Evolutionary conservation across 23 tunicate species (phyloP), one percentile per base, ranked within the genome.

Genomic region (Trididemnum clinides): DNA sequence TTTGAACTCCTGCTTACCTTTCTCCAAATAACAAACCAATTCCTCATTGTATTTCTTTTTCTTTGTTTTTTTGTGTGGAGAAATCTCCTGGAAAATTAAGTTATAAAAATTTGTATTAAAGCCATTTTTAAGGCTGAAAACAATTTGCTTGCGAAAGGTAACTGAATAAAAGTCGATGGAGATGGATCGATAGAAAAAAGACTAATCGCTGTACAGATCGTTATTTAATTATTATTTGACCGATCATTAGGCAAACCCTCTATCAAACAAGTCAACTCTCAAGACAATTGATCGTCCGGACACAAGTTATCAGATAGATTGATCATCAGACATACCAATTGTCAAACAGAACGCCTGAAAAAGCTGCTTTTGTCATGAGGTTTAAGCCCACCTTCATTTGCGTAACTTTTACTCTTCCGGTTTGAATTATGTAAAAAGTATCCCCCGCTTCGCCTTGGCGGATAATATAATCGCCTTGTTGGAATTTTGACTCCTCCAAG

Each of bases 361-460:
- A 44, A 44, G 15, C 10, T 7, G 54, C 10, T 15, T 44, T 7
- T 10, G 10, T 44, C 10, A 44, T 44, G 10, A 44, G 54, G 54
- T 7, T 62, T 62, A 20, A 62, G n/a, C 80, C 31, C 33, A 87
- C 91, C 50, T 87, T 51, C 10, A 54, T 36, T 49, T 90, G 96
- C 1, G 99, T 95, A 0, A 95, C 84, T 91, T 88, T 96, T 7
- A 96, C 96, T 69, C 64, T 78, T 35, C 99, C 99, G 26, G 80
- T 85, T 49, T 85, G 89, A 7, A 96, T 84, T 81, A 96, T 64
- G 88, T 84, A 96, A 82, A 96, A 96, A 25, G 87, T 82, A 71
- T 96, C 99, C 0, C 99, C 99, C 1, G 84, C 50, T 29, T 91
- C 96, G 57, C 96, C 96, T 33, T 96, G 99, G 70, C 95, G 69